These are phyloP conservation scores for Physeter macrocephalus DNA, from an alignment of 2,113 vertebrate genomes.

Conservation along the genomic window DNA sequence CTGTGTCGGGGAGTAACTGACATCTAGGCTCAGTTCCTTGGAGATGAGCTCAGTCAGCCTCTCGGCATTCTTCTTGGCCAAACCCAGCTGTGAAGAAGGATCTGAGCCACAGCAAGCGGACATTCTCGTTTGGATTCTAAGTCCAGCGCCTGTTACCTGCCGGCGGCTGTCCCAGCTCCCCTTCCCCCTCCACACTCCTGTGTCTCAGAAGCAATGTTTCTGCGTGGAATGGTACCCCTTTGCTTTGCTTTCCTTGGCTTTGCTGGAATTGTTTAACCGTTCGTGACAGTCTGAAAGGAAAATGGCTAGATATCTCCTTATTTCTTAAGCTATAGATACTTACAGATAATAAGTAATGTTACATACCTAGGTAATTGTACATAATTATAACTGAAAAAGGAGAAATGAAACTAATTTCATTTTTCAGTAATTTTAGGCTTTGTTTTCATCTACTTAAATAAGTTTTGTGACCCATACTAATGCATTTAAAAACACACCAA, in stretches of 20 bases:
- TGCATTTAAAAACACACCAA: conserved; percentile 29
- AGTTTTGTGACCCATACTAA: conserved; percentile 67
- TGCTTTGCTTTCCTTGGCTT: not conserved
- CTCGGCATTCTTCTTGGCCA: not conserved
- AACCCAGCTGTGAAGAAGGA: not conserved
- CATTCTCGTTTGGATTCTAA: not conserved
- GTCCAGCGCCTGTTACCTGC: not conserved
- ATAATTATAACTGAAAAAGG: conserved; percentile 58
- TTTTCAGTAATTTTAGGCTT: conserved; percentile 69
- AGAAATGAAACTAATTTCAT: conserved; percentile 71
- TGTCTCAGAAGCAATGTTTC: not conserved
- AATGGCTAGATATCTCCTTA: conserved; percentile 25
- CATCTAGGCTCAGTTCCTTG: not conserved
- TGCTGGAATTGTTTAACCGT: conserved; percentile 34
- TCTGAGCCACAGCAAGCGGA: not conserved
- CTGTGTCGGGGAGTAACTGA: not conserved
- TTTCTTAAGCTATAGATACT: conserved; percentile 56
- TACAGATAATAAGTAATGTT: not conserved
- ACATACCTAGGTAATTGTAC: not conserved
- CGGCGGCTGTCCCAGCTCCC: accelerated
- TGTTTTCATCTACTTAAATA: conserved; percentile 60
- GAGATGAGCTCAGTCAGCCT: conserved; percentile 10
- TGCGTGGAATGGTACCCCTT: not conserved
- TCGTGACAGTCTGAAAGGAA: conserved; percentile 44
- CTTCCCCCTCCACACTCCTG: accelerated